phyloP scores from a whole-genome alignment of 2,888 invertebrate species.

The Mythimna loreyi region DNA sequence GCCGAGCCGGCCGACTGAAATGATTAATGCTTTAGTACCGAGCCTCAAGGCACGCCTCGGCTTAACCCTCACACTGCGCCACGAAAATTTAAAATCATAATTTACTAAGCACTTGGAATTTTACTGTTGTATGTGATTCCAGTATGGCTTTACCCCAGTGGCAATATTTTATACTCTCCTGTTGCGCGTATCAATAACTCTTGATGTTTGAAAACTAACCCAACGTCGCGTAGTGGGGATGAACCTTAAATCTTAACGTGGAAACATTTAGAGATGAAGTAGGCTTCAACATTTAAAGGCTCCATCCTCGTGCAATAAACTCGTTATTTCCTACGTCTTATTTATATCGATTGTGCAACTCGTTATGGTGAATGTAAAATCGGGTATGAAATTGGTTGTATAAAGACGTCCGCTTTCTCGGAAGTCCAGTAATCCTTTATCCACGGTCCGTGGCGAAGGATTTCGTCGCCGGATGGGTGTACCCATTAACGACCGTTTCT shows the following conservation, averaged over 20 bases:
- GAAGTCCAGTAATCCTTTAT: slow-evolving; percentile 80
- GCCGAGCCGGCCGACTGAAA: slow-evolving; percentile 73
- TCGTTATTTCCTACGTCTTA: slow-evolving; percentile 72
- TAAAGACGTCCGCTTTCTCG: slow-evolving; percentile 77
- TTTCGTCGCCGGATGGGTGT: slow-evolving; percentile 86
- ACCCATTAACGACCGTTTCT: slow-evolving; percentile 88
- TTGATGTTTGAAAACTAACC: slow-evolving; percentile 17
- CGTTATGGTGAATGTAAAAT: slow-evolving; percentile 71
- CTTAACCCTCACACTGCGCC: slow-evolving; percentile 64
- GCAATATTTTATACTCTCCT: slow-evolving; percentile 62
- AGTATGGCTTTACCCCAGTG: slow-evolving; percentile 60
- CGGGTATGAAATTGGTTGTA: slow-evolving; percentile 70
- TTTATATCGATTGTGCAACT: slow-evolving; percentile 77
- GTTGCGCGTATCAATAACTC: slow-evolving; percentile 43
- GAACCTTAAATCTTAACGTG: slow-evolving; percentile 69
- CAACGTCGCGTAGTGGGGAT: slow-evolving; percentile 51
- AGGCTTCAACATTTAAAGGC: slow-evolving; percentile 44
- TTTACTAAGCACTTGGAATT: slow-evolving; percentile 72
- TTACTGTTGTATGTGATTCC: slow-evolving; percentile 70
- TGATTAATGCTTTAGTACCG: slow-evolving; percentile 82
- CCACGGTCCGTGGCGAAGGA: slow-evolving; percentile 71
- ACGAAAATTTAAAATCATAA: slow-evolving; percentile 75
- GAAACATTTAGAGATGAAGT: slow-evolving; percentile 27
- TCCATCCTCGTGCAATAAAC: slow-evolving; percentile 69
- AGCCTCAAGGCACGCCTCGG: slow-evolving; percentile 71